Evolutionary conservation across 1,140 invertebrate species (phyloP), one percentile per base, ranked within the genome.

Genomic region (Bombus pascuorum): DNA sequence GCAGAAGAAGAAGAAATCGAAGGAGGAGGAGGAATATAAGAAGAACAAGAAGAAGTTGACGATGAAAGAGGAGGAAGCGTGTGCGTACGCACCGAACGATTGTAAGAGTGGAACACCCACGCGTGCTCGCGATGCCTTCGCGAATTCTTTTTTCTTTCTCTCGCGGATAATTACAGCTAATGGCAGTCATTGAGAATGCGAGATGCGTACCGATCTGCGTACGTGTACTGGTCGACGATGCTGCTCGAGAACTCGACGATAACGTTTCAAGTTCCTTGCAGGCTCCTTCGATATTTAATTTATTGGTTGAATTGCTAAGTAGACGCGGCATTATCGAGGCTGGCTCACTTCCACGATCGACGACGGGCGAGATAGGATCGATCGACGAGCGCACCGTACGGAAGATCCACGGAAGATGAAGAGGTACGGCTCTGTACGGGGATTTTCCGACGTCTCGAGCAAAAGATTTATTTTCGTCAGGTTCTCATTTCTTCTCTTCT

Each of bases 151-250:
- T 79, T 79, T 57, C 37, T 34, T 39, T n/a, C 39, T n/a, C 76
- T 84, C 82, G 28, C 75, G 81, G 88, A 90, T 93, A 93, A 94
- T 94, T 93, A 90, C 92, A 87, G 91, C 91, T 93, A 94, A 94
- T 94, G 93, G 91, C 85, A 91, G 89, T 92, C 89, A 88, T 91
- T 87, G 91, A 83, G 77, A 92, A 92, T 90, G 87, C 86, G 88
- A 88, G 83, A 87, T 82, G 88, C 70, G 83, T 75, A 81, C 87
- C n/a, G 28, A 70, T 78, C 37, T n/a, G 68, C 37, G 79, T 81
- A 76, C 72, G 80, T 73, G 53, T 81, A 65, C 34, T 65, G 37
- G 22, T n/a, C 10, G n/a, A 22, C 78, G 66, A 65, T 62, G 42
- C 59, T 62, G 59, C 59, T 13, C 85, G 80, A 42, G 42, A 18